These are phyloP conservation scores for Arctia plantaginis DNA, from an alignment of 2,888 invertebrate genomes.

Conservation along the genomic window DNA sequence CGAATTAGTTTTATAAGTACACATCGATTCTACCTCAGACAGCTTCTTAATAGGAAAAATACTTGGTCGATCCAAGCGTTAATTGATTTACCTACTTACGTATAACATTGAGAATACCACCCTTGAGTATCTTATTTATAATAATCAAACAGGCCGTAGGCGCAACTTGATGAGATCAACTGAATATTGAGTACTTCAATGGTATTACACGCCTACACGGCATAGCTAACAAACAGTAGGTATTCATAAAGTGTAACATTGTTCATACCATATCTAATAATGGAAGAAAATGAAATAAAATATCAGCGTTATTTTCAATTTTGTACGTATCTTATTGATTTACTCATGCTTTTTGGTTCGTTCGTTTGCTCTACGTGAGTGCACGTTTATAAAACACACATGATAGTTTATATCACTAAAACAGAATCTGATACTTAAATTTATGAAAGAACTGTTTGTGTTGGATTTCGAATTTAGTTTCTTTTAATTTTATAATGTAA, in stretches of 20 bases:
- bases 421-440: background rate
- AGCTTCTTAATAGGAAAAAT: constrained; percentile 11
- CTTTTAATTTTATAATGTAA: background rate
- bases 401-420: background rate
- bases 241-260: constrained; percentile 30
- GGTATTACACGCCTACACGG: constrained; percentile 21
- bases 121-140: constrained; percentile 28
- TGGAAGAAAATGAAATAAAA: background rate
- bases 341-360: background rate
- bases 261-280: constrained; percentile 13
- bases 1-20: background rate
- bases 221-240: constrained; percentile 5
- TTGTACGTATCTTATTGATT: background rate
- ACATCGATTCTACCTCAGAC: constrained; percentile 11
- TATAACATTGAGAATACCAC: constrained; percentile 16
- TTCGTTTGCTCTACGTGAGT: background rate
- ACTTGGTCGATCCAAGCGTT: constrained; percentile 8
- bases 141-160: constrained; percentile 26
- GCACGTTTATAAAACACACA: background rate
- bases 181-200: constrained; percentile 23
- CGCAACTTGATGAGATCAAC: constrained; percentile 34
- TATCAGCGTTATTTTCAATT: background rate
- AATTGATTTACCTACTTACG: constrained; percentile 12
- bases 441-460: background rate
- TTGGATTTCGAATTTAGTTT: background rate